Conservation (phyloP, 2,888 invertebrate species). For the Blastobasis lacticolella region DNA sequence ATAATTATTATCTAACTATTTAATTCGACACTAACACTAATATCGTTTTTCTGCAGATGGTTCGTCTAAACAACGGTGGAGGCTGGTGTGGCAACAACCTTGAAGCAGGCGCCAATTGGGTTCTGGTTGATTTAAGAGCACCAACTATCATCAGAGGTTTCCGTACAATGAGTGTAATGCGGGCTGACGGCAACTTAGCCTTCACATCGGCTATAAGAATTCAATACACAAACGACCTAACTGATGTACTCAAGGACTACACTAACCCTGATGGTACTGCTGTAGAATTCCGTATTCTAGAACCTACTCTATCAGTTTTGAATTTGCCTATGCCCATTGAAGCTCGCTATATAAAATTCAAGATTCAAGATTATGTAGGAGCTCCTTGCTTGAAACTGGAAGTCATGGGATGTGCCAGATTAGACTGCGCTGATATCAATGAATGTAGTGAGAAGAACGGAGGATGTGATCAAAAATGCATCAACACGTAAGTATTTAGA, state of each 20-base stretch:
- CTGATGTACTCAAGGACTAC: conserved; percentile 92
- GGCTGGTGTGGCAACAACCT: conserved; percentile 94
- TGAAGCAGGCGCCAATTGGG: conserved; percentile 92
- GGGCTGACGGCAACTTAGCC: conserved; percentile 87
- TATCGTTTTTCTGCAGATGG: conserved; percentile 72
- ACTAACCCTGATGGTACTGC: conserved; percentile 94
- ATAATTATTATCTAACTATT: neutral
- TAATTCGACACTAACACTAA: neutral
- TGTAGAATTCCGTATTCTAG: conserved; percentile 92
- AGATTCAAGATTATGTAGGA: conserved; percentile 89
- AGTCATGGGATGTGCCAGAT: conserved; percentile 92
- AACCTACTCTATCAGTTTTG: conserved; percentile 91
- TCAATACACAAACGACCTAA: conserved; percentile 90
- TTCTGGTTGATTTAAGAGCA: conserved; percentile 88
- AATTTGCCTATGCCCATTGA: conserved; percentile 94
- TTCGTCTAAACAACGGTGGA: conserved; percentile 85
- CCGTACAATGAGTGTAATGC: conserved; percentile 89
- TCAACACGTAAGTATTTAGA: conserved; percentile 77
- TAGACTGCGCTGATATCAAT: conserved; percentile 92
- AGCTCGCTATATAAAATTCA: conserved; percentile 89
- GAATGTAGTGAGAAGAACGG: conserved; percentile 91
- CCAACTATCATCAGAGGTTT: conserved; percentile 93
- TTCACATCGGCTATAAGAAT: conserved; percentile 93
- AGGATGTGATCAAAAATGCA: conserved; percentile 94
- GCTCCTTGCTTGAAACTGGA: conserved; percentile 93